These are phyloP conservation scores for Thereva unica DNA, from an alignment of 2,888 invertebrate species.

Conservation along the genomic window DNA sequence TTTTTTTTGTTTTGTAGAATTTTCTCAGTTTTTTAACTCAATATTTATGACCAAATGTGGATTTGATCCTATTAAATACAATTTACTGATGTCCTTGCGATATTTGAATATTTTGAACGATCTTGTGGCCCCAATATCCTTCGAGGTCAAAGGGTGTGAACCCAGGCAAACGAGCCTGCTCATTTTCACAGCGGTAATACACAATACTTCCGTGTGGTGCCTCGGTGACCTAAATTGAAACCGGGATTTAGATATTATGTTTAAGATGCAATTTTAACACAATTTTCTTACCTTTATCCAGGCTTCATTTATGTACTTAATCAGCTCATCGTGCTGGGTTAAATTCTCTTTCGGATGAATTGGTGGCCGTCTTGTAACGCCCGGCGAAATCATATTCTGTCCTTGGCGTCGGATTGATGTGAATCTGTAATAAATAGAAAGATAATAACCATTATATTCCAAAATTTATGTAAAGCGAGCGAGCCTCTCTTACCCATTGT, in stretches of 20 bases:
- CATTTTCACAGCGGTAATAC: conserved; percentile 54
- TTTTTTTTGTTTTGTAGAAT: too few species aligned
- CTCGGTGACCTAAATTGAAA: conserved; percentile 52
- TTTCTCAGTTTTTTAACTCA: too few species aligned
- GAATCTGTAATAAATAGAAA: conserved; percentile 46
- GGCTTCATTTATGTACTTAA: conserved; percentile 77
- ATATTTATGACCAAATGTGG: too few species aligned
- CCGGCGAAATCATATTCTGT: conserved; percentile 46
- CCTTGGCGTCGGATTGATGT: conserved; percentile 55
- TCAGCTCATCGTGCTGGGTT: conserved; percentile 72
- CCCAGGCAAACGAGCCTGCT: conserved; percentile 65
- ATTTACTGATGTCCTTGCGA: conserved; percentile 51
- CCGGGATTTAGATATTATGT: neutral
- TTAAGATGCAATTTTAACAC: conserved; percentile 11
- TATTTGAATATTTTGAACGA: conserved; percentile 66
- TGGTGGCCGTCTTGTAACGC: conserved; percentile 44
- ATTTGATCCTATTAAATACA: conserved; percentile 16
- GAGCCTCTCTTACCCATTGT: conserved; percentile 24
- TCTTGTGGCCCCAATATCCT: conserved; percentile 74
- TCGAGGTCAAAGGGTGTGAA: conserved; percentile 80
- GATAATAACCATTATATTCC: too few species aligned
- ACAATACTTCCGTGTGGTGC: conserved; percentile 61
- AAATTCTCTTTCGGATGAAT: conserved; percentile 49
- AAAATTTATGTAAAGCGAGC: too few species aligned
- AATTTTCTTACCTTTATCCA: conserved; percentile 70